Evolutionary conservation across 2,797 vertebrate genomes (phyloP).

Genomic region (Myripristis murdjan): DNA sequence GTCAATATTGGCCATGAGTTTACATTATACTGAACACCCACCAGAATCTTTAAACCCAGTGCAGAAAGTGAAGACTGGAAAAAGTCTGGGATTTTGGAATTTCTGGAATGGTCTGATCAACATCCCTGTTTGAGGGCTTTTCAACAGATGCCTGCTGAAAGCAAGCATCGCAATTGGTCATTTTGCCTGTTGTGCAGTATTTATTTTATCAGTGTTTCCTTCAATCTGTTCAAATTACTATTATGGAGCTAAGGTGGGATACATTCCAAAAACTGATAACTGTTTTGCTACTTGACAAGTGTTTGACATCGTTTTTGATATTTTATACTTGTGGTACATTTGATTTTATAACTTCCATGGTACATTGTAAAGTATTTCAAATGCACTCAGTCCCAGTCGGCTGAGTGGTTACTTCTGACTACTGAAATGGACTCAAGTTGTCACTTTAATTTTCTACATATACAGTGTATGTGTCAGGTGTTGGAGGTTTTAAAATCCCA

Average conservation of each 20-base stretch:
- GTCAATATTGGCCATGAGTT: neutral
- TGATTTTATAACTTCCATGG: constrained; percentile 32
- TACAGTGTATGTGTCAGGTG: neutral
- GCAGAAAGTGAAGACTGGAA: too few species aligned
- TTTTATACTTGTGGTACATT: constrained; percentile 51
- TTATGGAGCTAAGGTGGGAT: neutral
- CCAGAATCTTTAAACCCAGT: neutral
- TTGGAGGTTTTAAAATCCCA: constrained; percentile 8
- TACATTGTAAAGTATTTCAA: neutral
- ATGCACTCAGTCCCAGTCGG: too few species aligned
- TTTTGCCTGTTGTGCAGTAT: constrained; percentile 34
- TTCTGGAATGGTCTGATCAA: neutral
- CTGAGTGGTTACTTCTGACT: too few species aligned
- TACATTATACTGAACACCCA: neutral
- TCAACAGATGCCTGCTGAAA: constrained; percentile 8
- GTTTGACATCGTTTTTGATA: constrained; percentile 48
- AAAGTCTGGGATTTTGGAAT: neutral
- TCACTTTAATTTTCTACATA: neutral
- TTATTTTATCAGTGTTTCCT: constrained; percentile 20
- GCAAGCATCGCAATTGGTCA: constrained; percentile 23
- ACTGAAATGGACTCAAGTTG: neutral
- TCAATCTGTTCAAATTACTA: neutral
- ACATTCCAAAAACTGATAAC: neutral
- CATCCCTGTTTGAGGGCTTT: constrained; percentile 34
- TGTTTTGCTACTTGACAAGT: constrained; percentile 25